Evolutionary conservation across 2,888 invertebrate species (phyloP).

Genomic region (Cephonodes hylas): DNA sequence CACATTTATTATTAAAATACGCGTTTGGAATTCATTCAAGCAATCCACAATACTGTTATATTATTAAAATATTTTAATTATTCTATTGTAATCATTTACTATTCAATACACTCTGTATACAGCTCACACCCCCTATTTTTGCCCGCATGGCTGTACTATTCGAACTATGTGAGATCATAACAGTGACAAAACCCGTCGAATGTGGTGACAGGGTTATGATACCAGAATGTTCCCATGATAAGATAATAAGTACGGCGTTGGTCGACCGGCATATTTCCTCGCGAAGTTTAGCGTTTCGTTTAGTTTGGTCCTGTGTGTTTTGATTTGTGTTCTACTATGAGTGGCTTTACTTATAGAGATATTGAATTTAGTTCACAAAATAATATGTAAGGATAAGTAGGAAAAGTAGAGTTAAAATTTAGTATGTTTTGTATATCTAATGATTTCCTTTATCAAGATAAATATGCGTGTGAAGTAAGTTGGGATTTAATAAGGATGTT

Average conservation of each 20-base stretch:
- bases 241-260: conserved; percentile 19
- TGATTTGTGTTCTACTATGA: too few relatives aligned
- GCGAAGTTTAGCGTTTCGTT: not conserved
- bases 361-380: too few relatives aligned
- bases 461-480: too few relatives aligned
- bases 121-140: not conserved
- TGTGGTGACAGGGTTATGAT: conserved; percentile 19
- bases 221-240: conserved; percentile 25
- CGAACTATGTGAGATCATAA: conserved; percentile 12
- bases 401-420: too few relatives aligned
- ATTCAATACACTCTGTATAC: not conserved
- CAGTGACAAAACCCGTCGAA: conserved; percentile 12
- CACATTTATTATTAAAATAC: not conserved
- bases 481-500: too few relatives aligned
- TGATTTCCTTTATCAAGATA: too few relatives aligned
- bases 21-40: too few relatives aligned
- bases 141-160: conserved; percentile 16
- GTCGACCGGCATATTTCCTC: not conserved
- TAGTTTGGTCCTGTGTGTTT: not conserved
- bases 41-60: not conserved
- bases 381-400: too few relatives aligned
- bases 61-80: not conserved
- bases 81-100: not conserved
- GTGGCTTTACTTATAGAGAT: too few relatives aligned
- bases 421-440: too few relatives aligned